Evolutionary conservation across 1,140 invertebrate species (phyloP).

Genomic region (Apocrypta bakeri): DNA sequence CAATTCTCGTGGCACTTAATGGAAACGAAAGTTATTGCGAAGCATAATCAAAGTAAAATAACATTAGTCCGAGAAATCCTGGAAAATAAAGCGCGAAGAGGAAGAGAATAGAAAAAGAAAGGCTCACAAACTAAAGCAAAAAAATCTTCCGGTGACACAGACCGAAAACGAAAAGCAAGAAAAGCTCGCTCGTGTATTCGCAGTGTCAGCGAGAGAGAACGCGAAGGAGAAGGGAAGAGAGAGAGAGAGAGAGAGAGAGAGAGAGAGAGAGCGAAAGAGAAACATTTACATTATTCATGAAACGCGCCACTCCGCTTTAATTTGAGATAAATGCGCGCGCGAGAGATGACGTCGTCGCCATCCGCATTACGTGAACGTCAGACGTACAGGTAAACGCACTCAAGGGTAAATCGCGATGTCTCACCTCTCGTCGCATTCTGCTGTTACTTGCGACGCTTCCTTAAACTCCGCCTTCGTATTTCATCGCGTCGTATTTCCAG

Average conservation of each 20-base stretch:
- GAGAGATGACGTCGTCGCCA: background rate
- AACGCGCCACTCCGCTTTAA: slow-evolving; percentile 56
- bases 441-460: background rate
- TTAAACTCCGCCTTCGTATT: background rate
- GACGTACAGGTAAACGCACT: slow-evolving; percentile 45
- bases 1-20: no score
- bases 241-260: slow-evolving; percentile 1
- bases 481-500: background rate
- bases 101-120: background rate
- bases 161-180: slow-evolving; percentile 9
- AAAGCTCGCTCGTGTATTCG: slow-evolving; percentile 17
- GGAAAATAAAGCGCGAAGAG: background rate
- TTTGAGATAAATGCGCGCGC: slow-evolving; percentile 42
- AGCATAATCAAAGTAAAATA: background rate
- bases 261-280: background rate
- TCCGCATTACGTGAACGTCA: slow-evolving; percentile 26
- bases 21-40: no score
- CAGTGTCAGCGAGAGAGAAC: background rate
- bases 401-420: slow-evolving; percentile 26
- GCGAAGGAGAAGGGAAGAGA: background rate
- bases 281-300: slow-evolving; percentile 57
- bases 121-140: background rate
- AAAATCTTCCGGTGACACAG: background rate
- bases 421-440: slow-evolving; percentile 20
- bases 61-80: background rate